Conservation (phyloP, 2,113 vertebrate genomes). For the Rousettus leschenaultii region DNA sequence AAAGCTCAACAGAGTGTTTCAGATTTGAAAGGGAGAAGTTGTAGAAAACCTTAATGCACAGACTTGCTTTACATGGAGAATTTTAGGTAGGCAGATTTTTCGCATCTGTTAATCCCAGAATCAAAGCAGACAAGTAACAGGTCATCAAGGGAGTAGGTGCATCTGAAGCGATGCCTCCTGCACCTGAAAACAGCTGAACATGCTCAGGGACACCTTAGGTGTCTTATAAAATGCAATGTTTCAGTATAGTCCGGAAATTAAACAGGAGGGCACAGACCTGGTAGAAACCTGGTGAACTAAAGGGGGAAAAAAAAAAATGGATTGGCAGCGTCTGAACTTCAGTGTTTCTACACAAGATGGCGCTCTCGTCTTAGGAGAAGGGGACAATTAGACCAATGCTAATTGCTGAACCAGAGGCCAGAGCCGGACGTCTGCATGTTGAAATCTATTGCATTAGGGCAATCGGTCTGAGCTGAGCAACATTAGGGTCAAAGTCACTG, state of each 20-base stretch:
- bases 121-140: background rate
- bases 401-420: background rate
- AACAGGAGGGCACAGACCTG: background rate
- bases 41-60: background rate
- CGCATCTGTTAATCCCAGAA: background rate
- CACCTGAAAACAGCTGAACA: background rate
- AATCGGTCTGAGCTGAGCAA: background rate
- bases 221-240: background rate
- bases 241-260: background rate
- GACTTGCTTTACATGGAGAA: background rate
- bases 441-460: background rate
- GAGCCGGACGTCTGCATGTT: background rate
- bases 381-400: fast-evolving
- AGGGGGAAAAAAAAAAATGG: background rate
- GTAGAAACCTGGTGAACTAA: background rate
- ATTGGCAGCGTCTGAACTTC: background rate
- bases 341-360: constrained; percentile 46
- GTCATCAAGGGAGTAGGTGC: background rate
- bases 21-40: background rate
- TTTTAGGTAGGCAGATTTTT: background rate
- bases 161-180: background rate
- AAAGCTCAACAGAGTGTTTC: background rate
- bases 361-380: constrained; percentile 37
- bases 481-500: background rate
- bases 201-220: background rate